Percentiles rank a stretch among this genome's conserved stretches.
Conservation (phyloP, 2,888 invertebrate species). For the Agriopis leucophaearia region DNA sequence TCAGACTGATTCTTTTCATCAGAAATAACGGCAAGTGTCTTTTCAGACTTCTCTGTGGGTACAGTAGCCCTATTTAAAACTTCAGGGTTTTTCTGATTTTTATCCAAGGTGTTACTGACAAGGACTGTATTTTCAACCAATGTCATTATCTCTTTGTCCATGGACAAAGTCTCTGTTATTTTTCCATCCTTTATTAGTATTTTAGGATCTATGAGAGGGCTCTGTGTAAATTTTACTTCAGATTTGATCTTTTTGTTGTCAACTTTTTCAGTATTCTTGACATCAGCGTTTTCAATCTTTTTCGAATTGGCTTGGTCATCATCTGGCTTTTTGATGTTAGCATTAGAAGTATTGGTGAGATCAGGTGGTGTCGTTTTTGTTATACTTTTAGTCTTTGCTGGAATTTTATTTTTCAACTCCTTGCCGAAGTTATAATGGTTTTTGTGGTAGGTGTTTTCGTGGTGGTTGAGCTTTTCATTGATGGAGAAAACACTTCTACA, state of each 20-base stretch:
- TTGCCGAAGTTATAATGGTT: constrained; percentile 9
- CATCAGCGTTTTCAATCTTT: background rate
- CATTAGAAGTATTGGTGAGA: background rate
- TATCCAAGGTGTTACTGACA: background rate
- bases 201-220: background rate
- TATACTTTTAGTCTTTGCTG: background rate
- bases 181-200: background rate
- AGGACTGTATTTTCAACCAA: background rate
- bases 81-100: background rate
- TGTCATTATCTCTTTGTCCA: background rate
- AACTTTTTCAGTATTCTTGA: background rate
- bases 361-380: background rate
- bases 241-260: background rate
- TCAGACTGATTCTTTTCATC: background rate
- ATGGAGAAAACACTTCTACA: constrained; percentile 53
- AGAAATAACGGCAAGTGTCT: background rate
- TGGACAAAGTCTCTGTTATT: background rate
- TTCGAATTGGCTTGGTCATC: too few species aligned
- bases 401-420: constrained; percentile 14
- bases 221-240: background rate
- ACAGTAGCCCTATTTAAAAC: background rate
- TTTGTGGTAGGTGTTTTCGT: constrained; percentile 26
- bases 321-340: background rate
- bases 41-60: background rate
- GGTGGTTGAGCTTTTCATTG: constrained; percentile 28